Base-by-base conservation (phyloP, 2,888 invertebrate genomes). In the Ornithoptera alexandrae region DNA sequence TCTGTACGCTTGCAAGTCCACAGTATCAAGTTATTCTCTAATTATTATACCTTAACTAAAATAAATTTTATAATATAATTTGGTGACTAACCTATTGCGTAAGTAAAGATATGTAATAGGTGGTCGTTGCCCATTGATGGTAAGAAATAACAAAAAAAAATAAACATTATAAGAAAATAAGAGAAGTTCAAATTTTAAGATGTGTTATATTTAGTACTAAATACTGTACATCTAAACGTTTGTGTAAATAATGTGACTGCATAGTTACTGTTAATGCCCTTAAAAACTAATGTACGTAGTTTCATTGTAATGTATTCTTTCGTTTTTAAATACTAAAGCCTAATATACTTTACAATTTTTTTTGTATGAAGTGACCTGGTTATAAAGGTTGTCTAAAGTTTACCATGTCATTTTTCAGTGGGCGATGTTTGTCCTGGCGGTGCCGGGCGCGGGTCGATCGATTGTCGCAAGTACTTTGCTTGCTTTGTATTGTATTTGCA, bases 381-480 rank as follows among this genome's bases (percentile, higher is more conserved):
- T 72, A 68, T 57, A 63, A 57, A 60, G 72, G 65, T 64, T 70
- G 76, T 79, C 63, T 63, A 61, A 79, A 76, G 81, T 82, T 82
- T 84, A 83, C 80, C 81, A 84, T 84, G 84, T 79, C 80, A 83
- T 85, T 86, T 85, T 84, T 82, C 76, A 82, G 81, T 71, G 73
- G 75, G 77, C 75, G 72, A 79, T 76, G 56, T 73, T 73, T 66
- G 86, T 83, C 83, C 89, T 83, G 82, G 74, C 85, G 80, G 90
- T 89, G 76, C 91, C 90, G 83, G 88, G 85, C 86, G 84, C 91
- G 77, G 77, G 7, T 8, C 78, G 81, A 88, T 91, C 89, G 86
- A 90, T 90, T 80, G 80, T 79, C 82, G 84, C 84, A 84, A 79
- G 76, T 81, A 79, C 79, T 79, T 77, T 75, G 75, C 75, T 72